A percentile compares a stretch with the other conserved stretches of the same genome.
Evolutionary conservation across 2,888 invertebrate genomes (phyloP).

Genomic region (Oscheius sp.): DNA sequence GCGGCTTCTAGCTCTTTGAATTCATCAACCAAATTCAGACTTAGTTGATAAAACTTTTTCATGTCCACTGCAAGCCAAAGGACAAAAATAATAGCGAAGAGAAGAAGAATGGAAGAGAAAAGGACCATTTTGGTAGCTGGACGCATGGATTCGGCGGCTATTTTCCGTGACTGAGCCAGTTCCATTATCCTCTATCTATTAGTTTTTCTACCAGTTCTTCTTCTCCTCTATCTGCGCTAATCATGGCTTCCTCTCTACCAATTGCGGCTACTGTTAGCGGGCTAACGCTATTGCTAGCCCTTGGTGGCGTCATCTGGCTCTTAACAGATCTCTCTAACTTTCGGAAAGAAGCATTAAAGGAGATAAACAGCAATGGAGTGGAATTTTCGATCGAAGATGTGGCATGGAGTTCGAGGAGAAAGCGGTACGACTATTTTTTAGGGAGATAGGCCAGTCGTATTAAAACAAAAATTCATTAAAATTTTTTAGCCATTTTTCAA

Average conservation of each 20-base stretch:
- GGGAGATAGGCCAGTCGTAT: too few relatives aligned
- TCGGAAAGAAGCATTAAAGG: background rate
- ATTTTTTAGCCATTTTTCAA: too few relatives aligned
- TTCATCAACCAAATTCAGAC: background rate
- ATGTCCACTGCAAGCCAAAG: background rate
- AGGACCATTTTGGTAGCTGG: background rate
- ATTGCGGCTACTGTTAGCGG: background rate
- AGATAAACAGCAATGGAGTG: too few relatives aligned
- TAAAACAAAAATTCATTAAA: too few relatives aligned
- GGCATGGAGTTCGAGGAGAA: too few relatives aligned
- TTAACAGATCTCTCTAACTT: background rate
- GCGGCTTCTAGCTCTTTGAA: constrained; percentile 2
- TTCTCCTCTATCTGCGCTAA: too few relatives aligned
- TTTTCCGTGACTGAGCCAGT: background rate
- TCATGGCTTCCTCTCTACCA: background rate
- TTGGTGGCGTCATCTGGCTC: background rate
- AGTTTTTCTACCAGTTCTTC: background rate
- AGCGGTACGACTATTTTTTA: too few relatives aligned
- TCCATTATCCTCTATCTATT: background rate
- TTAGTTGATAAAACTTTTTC: background rate
- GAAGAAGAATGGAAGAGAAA: background rate
- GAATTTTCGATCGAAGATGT: too few relatives aligned
- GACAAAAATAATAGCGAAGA: background rate
- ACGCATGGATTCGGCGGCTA: background rate
- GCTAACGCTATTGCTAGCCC: background rate